Percentiles rank a stretch among this genome's conserved stretches.
phyloP scores from a whole-genome alignment of 2,888 invertebrate species.

The Antitype chi region DNA sequence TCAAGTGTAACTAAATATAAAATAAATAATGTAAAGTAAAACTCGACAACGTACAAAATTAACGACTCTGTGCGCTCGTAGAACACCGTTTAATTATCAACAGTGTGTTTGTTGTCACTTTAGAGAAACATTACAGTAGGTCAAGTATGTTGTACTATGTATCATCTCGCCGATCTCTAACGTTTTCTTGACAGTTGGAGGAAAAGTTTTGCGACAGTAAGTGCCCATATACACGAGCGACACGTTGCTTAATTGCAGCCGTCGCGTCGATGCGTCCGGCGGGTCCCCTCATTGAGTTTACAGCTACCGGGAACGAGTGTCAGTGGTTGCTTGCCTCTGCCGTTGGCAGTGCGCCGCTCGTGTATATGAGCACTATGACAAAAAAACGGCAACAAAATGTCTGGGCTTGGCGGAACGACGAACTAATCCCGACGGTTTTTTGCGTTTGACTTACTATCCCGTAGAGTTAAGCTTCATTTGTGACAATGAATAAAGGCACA shows the following conservation, averaged over 20 bases:
- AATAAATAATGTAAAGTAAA: conserved; percentile 47
- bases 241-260: not conserved
- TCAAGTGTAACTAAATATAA: conserved; percentile 33
- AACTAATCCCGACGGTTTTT: not conserved
- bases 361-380: not conserved
- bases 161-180: conserved; percentile 25
- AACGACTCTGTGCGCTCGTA: conserved; percentile 49
- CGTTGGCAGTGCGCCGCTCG: not conserved
- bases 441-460: too few relatives aligned
- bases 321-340: not conserved
- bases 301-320: too few relatives aligned
- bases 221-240: not conserved
- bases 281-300: too few relatives aligned
- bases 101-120: conserved; percentile 38
- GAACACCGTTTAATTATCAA: conserved; percentile 60
- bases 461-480: not conserved
- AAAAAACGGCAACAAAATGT: not conserved
- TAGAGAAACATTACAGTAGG: conserved; percentile 23
- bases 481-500: not conserved
- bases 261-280: too few relatives aligned
- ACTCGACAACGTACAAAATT: conserved; percentile 47
- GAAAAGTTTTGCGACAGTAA: not conserved
- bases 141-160: conserved; percentile 9
- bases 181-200: conserved; percentile 23
- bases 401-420: not conserved